A percentile compares a stretch with the other conserved stretches of the same genome.
Evolutionary conservation across 2,797 vertebrate species (phyloP).

Genomic region (Sebastes variabilis): DNA sequence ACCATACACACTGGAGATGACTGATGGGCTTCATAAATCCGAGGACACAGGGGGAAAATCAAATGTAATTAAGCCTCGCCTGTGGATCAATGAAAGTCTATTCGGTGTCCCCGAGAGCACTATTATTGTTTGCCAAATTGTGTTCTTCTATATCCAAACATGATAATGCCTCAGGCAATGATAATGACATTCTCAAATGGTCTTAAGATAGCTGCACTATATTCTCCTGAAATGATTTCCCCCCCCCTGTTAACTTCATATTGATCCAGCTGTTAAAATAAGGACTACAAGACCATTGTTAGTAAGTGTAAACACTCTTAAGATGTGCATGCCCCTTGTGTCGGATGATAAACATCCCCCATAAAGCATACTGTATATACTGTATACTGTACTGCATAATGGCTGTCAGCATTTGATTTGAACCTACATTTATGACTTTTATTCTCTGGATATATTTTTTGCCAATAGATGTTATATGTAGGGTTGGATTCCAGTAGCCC

Average conservation of each 20-base stretch:
- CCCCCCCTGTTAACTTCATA: not conserved
- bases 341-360: not conserved
- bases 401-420: not conserved
- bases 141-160: not conserved
- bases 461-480: not conserved
- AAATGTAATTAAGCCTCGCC: slow-evolving; percentile 44
- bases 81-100: slow-evolving; percentile 40
- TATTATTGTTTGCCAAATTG: slow-evolving; percentile 25
- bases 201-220: not conserved
- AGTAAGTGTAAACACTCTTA: not conserved
- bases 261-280: not conserved
- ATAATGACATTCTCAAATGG: not conserved
- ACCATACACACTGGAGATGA: slow-evolving; percentile 22
- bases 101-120: slow-evolving; percentile 14
- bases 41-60: slow-evolving; percentile 20
- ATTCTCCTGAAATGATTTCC: not conserved
- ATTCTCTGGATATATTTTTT: not conserved
- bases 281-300: not conserved
- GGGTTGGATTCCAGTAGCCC: not conserved
- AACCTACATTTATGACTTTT: not conserved
- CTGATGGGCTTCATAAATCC: slow-evolving; percentile 28
- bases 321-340: not conserved
- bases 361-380: not conserved
- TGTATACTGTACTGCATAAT: not conserved
- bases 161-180: not conserved